A percentile compares a stretch with the other conserved stretches of the same genome.
Conservation (phyloP, 2,888 invertebrate species). For the Limnephilus marmoratus region DNA sequence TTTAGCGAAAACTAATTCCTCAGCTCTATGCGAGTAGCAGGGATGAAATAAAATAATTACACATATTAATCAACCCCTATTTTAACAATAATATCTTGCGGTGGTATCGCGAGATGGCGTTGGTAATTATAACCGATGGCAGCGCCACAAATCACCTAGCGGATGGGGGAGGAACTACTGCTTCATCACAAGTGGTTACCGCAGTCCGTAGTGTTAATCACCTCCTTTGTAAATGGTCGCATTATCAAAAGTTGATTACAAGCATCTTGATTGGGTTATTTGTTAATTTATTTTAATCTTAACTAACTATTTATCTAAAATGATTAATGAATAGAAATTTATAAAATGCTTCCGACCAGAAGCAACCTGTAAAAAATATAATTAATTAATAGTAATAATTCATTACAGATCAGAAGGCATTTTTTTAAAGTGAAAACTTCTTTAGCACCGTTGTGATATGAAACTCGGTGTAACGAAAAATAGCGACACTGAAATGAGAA, state of each 20-base stretch:
- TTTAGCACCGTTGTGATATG: too few relatives aligned
- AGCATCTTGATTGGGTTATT: background rate
- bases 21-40: background rate
- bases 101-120: slow-evolving; percentile 54
- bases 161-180: slow-evolving; percentile 53
- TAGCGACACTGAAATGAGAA: too few relatives aligned
- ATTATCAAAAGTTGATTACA: slow-evolving; percentile 3
- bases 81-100: slow-evolving; percentile 34
- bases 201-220: slow-evolving; percentile 60
- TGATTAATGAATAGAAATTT: background rate
- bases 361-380: background rate
- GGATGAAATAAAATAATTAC: slow-evolving; percentile 50
- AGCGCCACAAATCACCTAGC: slow-evolving; percentile 65
- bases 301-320: background rate
- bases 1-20: slow-evolving; percentile 14
- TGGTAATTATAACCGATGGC: slow-evolving; percentile 60
- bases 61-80: slow-evolving; percentile 50
- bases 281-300: background rate
- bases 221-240: slow-evolving; percentile 44
- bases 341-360: background rate
- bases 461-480: too few relatives aligned
- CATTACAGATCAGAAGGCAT: background rate
- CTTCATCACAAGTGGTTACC: slow-evolving; percentile 42
- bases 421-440: too few relatives aligned
- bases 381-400: background rate